A percentile compares a stretch with the other conserved stretches of the same genome.
Evolutionary conservation across 2,888 invertebrate species (phyloP).

Genomic region (Pyrgus malvae): DNA sequence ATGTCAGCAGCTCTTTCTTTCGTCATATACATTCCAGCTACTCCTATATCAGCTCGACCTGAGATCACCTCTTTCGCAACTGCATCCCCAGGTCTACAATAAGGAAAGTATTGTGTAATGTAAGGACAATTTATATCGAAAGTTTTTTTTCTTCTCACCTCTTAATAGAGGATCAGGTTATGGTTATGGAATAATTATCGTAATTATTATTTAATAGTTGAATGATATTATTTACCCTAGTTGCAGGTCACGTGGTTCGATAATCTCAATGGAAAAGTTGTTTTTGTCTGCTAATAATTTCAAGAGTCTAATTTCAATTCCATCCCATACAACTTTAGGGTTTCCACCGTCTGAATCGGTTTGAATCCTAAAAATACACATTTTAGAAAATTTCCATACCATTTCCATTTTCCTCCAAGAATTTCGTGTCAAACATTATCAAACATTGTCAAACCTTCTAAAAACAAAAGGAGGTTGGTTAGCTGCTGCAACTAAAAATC

Average conservation of each 20-base stretch:
- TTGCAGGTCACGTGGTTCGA: conserved; percentile 76
- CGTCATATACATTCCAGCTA: conserved; percentile 88
- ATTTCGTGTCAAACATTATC: not conserved
- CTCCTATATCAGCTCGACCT: conserved; percentile 84
- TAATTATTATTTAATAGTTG: not conserved
- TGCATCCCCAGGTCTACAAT: conserved; percentile 84
- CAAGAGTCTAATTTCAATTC: conserved; percentile 87
- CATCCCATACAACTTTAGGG: conserved; percentile 83
- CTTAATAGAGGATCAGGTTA: too few relatives aligned
- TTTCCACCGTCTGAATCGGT: conserved; percentile 72
- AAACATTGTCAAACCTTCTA: conserved; percentile 68
- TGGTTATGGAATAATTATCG: not conserved
- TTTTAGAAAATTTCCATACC: too few relatives aligned
- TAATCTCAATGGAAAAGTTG: conserved; percentile 87
- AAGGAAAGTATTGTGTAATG: too few relatives aligned
- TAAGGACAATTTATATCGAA: too few relatives aligned
- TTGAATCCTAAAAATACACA: conserved; percentile 48
- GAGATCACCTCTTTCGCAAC: conserved; percentile 79
- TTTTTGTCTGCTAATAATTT: conserved; percentile 83
- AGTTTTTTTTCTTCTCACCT: too few relatives aligned
- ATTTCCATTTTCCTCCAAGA: not conserved
- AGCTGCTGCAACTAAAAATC: conserved; percentile 85
- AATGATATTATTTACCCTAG: conserved; percentile 68
- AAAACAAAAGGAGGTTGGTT: conserved; percentile 89
- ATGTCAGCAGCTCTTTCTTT: conserved; percentile 71